phyloP scores from a whole-genome alignment of 2,797 vertebrate genomes.

The Leptodactylus fallax region DNA sequence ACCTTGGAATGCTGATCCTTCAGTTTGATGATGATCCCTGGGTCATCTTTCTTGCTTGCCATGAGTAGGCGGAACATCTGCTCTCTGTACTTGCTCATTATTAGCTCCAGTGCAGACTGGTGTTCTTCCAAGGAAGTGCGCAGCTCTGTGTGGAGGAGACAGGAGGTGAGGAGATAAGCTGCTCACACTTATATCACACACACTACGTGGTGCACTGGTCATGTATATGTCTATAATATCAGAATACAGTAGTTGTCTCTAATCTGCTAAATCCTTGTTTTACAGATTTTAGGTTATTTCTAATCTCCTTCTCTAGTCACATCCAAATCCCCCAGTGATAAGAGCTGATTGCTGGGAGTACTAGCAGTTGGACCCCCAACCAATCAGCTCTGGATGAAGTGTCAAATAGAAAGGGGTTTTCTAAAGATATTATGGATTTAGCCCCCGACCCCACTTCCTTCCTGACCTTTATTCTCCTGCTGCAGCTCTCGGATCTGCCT shows the following conservation, averaged over 20 bases:
- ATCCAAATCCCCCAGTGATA: too few relatives aligned
- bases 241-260: too few relatives aligned
- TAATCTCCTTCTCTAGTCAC: not conserved
- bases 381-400: not conserved
- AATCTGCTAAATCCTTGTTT: too few relatives aligned
- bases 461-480: constrained; percentile 95
- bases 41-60: constrained; percentile 96
- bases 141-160: constrained; percentile 78
- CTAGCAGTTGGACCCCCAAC: not conserved
- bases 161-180: not conserved
- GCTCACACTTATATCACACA: not conserved
- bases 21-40: constrained; percentile 88
- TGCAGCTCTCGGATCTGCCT: constrained; percentile 95
- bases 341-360: too few relatives aligned
- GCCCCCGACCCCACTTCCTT: not conserved
- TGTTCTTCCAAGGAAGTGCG: constrained; percentile 95
- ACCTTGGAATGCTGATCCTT: constrained; percentile 97
- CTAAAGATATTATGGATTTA: too few relatives aligned
- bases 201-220: not conserved
- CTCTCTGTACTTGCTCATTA: constrained; percentile 99
- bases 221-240: too few relatives aligned
- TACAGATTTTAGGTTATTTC: too few relatives aligned
- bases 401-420: too few relatives aligned
- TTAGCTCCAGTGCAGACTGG: constrained; percentile 96
- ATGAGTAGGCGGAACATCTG: constrained; percentile 95